These are phyloP conservation scores for Aulostomus chinensis DNA, from an alignment of 2,797 vertebrate genomes.

Conservation along the genomic window DNA sequence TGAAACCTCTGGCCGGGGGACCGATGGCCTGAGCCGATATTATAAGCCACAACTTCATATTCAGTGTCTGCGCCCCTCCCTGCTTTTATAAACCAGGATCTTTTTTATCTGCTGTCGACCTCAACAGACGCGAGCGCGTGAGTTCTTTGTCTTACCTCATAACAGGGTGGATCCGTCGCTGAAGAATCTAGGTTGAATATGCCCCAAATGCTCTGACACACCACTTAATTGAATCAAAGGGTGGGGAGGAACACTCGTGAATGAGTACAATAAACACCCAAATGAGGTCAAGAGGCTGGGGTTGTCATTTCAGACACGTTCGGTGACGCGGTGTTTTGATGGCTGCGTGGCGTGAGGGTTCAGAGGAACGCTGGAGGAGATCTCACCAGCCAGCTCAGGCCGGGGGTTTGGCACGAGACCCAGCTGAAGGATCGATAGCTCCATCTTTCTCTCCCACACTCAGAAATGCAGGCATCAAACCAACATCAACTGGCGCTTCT, in stretches of 20 bases:
- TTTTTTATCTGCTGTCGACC: conserved; percentile 24
- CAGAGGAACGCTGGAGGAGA: conserved; percentile 25
- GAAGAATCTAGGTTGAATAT: conserved; percentile 27
- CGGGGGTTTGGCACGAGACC: conserved; percentile 39
- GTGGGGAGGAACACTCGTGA: conserved; percentile 10
- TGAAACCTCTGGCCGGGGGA: conserved; percentile 1
- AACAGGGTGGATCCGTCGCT: conserved; percentile 38
- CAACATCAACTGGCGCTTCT: conserved; percentile 20
- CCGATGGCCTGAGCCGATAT: conserved; percentile 1
- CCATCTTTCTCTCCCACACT: conserved; percentile 19
- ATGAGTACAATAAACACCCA: conserved; percentile 2
- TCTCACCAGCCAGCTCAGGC: conserved; percentile 18
- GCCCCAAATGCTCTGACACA: conserved; percentile 27
- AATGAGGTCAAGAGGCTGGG: conserved; percentile 33
- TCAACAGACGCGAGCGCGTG: conserved; percentile 5
- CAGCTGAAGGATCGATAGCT: conserved; percentile 8
- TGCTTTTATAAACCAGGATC: conserved; percentile 4
- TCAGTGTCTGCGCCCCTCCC: conserved; percentile 14
- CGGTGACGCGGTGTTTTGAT: too few relatives aligned
- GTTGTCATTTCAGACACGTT: conserved; percentile 16
- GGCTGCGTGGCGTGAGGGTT: neutral
- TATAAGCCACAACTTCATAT: conserved; percentile 13
- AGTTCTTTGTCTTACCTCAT: conserved; percentile 44
- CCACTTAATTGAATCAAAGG: conserved; percentile 35
- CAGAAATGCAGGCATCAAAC: conserved; percentile 34